These are phyloP conservation scores for Phania funesta DNA, from an alignment of 2,888 invertebrate species.

Conservation along the genomic window DNA sequence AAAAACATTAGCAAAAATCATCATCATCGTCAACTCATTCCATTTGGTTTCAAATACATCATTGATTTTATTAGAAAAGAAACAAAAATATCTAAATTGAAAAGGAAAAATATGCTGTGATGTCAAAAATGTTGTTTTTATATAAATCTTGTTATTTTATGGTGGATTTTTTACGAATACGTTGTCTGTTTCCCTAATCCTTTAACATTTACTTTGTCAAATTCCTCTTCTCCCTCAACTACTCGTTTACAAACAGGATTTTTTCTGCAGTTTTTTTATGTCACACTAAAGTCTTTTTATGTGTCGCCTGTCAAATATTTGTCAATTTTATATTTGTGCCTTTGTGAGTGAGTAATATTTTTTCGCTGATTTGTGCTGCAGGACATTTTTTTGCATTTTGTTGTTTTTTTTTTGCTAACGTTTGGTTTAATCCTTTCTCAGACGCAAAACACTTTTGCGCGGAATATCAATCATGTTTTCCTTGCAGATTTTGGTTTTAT, in stretches of 20 bases:
- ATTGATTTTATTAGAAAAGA: conserved; percentile 42
- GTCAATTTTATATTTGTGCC: conserved; percentile 55
- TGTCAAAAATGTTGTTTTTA: conserved; percentile 54
- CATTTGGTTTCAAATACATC: conserved; percentile 38
- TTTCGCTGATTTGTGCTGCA: conserved; percentile 20
- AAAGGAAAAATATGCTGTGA: conserved; percentile 29
- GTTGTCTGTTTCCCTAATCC: conserved; percentile 37
- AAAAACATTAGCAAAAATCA: conserved; percentile 35
- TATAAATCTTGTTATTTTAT: conserved; percentile 62
- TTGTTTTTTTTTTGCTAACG: too few species aligned
- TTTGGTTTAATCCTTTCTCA: conserved; percentile 63
- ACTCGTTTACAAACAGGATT: neutral
- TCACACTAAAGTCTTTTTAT: conserved; percentile 57
- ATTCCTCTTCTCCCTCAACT: conserved; percentile 36
- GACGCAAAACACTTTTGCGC: conserved; percentile 50
- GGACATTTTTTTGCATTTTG: conserved; percentile 32
- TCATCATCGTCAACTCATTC: conserved; percentile 27
- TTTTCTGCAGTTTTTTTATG: conserved; percentile 4
- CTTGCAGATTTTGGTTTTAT: conserved; percentile 56
- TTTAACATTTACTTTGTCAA: conserved; percentile 37
- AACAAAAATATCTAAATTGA: neutral
- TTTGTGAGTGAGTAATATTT: conserved; percentile 20
- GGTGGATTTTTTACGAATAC: conserved; percentile 18
- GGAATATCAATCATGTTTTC: conserved; percentile 65
- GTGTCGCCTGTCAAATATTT: conserved; percentile 64